Base-by-base conservation (phyloP, 1,140 invertebrate species). In the Drosophila athabasca region DNA sequence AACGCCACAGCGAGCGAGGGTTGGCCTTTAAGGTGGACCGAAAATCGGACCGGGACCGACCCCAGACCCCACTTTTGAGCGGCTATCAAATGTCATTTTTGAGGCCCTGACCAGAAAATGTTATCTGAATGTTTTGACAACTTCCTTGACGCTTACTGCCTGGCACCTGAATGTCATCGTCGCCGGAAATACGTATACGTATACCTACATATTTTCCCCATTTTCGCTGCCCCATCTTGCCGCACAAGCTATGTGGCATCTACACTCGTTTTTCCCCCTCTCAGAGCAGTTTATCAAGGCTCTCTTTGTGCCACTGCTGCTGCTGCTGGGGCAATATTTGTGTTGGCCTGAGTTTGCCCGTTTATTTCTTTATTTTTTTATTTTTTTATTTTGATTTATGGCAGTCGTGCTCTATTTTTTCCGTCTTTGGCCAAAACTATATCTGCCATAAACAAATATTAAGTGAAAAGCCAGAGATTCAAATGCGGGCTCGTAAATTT, bases 91-190 rank as follows among this genome's bases (percentile, higher is more conserved):
- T 49, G 54, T 15, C 29, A n/a, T 46, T 24, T 8, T 6, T 19
- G 39, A n/a, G 35, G n/a, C 60, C n/a, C 19, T 49, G 35, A 8
- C 19, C 50, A 65, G 43, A 55, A 66, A 74, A 66, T 66, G 61
- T 58, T 74, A 74, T 74, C 71, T 48, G 31, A 66, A 48, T 74
- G 70, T 74, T 74, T 74, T 74, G 71, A 74, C 71, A 74, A 74
- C 71, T 74, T 74, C 71, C 71, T 74, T 43, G 71, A 74, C 71
- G 74, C 71, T 52, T 59, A 73, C 73, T 65, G 70, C 70, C 74
- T 74, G 48, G 65, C 53, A 74, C 70, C 71, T 74, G 71, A 75
- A 66, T 74, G 71, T 74, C 53, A 70, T 26, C 45, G 62, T 9
- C 71, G 62, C 8, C 71, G 61, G 71, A 74, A 75, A 75, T 74